phyloP scores from a whole-genome alignment of 2,113 vertebrate genomes.

The Chrysemys picta region DNA sequence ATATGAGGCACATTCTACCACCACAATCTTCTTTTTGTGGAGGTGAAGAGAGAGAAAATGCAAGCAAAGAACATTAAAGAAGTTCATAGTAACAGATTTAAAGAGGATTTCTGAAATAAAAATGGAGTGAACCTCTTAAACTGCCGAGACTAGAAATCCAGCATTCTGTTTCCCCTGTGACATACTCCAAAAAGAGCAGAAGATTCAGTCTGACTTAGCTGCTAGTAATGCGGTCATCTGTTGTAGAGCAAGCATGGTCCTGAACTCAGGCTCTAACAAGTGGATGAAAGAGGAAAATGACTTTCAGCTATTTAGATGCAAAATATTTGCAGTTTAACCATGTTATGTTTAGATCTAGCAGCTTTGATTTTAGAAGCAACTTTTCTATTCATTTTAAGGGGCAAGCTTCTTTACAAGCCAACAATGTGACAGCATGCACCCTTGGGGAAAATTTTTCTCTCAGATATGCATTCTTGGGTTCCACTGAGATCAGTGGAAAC shows the following conservation, averaged over 20 bases:
- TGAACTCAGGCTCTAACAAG: background rate
- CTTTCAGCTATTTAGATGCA: background rate
- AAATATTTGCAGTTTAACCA: background rate
- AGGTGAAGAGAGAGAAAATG: accelerated
- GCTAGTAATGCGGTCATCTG: background rate
- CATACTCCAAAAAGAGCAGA: background rate
- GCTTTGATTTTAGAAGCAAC: background rate
- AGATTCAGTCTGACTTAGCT: background rate
- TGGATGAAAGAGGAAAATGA: background rate
- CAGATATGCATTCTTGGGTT: background rate
- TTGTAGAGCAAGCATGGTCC: background rate
- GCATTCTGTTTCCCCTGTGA: background rate
- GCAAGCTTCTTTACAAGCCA: background rate
- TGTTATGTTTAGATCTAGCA: accelerated
- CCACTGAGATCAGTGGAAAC: background rate
- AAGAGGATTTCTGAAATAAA: background rate
- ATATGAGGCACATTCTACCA: background rate
- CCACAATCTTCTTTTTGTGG: background rate
- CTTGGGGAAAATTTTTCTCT: background rate
- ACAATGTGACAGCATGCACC: background rate
- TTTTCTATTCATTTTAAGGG: accelerated
- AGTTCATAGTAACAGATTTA: background rate
- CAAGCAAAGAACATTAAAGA: background rate
- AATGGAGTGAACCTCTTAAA: accelerated
- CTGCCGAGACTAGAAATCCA: background rate